Base-by-base conservation (phyloP, 2,888 invertebrate genomes). In the Psylliodes chrysocephalus region DNA sequence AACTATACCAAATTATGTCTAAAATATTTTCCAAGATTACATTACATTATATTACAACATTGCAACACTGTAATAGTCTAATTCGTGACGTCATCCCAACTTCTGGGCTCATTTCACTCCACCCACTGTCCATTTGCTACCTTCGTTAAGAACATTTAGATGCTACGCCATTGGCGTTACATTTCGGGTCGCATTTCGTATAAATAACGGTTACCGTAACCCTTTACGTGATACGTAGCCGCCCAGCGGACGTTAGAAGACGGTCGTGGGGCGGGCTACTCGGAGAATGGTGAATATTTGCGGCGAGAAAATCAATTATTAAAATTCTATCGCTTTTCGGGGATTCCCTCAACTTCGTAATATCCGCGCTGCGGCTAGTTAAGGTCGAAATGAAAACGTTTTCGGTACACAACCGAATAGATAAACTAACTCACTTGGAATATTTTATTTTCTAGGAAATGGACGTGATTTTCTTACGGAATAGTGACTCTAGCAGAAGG, bases 291-390 rank as follows among this genome's bases (percentile, higher is more conserved):
- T 49, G 67, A 63, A 65, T 65, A 61, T 66, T 67, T 66, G 70
- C 66, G 68, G 66, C 40, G 60, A 28, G 54, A 47, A 63, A 59
- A 73, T 72, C 67, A 73, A 73, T 71, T 71, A 71, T 71, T 71
- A 71, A 72, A 71, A 73, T 72, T 66, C 66, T 67, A 71, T 71
- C 71, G 70, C 65, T 67, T 61, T 63, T 61, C 28, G 57, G 68
- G n/a, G 63, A 52, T 56, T 52, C 65, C 61, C 57, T 60, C 67
- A 70, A 68, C 65, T 69, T 66, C 61, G 70, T 69, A 69, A 70
- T 70, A 71, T 69, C 65, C 67, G 71, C 46, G 17, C 19, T 35
- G 54, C 47, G 53, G 54, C 63, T 42, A 47, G 57, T 60, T 57
- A 22, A 52, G 18, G 47, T 49, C 15, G 49, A 49, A 30, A 28